phyloP scores from a whole-genome alignment of 1,140 invertebrate genomes.

The Papilio dardanus region DNA sequence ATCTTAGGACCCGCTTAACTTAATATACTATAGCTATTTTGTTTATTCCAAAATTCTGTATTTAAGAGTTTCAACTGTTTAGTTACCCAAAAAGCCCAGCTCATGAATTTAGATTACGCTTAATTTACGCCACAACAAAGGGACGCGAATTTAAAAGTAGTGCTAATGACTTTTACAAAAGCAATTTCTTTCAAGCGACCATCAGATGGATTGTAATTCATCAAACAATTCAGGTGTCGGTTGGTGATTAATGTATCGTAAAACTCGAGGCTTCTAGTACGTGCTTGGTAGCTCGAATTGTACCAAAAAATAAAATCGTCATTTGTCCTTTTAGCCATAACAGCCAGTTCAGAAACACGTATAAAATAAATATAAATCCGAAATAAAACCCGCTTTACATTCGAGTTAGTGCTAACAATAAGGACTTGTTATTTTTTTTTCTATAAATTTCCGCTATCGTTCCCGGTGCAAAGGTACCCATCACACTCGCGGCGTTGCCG shows the following conservation, averaged over 20 bases:
- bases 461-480: no score
- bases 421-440: no score
- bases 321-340: not conserved
- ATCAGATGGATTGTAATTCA: not conserved
- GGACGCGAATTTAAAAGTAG: constrained; percentile 16
- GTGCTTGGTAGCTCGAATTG: not conserved
- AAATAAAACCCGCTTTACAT: no score
- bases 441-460: no score
- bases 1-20: not conserved
- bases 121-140: not conserved
- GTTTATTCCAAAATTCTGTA: not conserved
- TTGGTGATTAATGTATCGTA: not conserved
- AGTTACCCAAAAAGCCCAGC: not conserved
- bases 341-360: no score
- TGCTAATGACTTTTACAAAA: constrained; percentile 5
- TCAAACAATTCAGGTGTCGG: not conserved
- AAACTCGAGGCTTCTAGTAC: not conserved
- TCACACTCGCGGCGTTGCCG: no score
- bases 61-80: not conserved
- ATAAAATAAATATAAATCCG: no score
- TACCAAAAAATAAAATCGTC: not conserved
- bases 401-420: no score
- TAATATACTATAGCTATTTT: not conserved
- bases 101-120: constrained; percentile 13
- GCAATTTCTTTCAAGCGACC: not conserved